Base-by-base conservation (phyloP, 2,888 invertebrate genomes). In the Halocaridina rubra region DNA sequence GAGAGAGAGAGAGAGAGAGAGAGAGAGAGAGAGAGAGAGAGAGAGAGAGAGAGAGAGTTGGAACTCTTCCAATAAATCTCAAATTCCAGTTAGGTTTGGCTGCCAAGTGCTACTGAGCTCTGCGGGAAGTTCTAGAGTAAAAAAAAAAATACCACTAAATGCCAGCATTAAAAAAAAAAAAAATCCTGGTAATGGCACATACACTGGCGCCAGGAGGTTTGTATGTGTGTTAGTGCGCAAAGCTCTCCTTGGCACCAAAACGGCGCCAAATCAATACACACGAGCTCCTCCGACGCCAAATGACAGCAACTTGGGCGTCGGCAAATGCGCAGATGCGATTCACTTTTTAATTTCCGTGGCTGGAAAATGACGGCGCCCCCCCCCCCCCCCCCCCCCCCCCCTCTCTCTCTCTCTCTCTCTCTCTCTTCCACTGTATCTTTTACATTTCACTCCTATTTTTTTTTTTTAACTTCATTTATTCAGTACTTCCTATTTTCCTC, bases 261-360 rank as follows among this genome's bases (percentile, higher is more conserved):
- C 75, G 81, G 81, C 81, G 81, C 81, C 81, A 81, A 81, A 81
- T 81, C 81, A 81, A 81, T 81, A 81, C 75, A 10, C 7, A 53
- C n/a, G 3, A 53, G 27, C 33, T 81, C 75, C 67, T 46, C 27
- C 53, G 81, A 29, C 81, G 75, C 81, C 75, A 81, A 81, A 46
- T 57, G 29, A 22, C 79, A 27, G 79, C 69, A 46, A 24, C 69
- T 33, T 13, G 22, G 13, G 22, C 53, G 10, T 24, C 19, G 24
- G 57, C 53, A 24, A 27, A 27, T 80, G 53, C 69, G 69, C 69
- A 27, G 59, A 22, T 19, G 59, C 19, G 19, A 8, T 22, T 22
- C 19, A 59, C 59, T 19, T 59, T 19, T 13, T 10, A 22, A 19
- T 13, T 10, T 46, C 59, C 10, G 7, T 19, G 22, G 19, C 19